Conservation (phyloP, 1,140 invertebrate species). For the Caenorhabditis tropicalis region DNA sequence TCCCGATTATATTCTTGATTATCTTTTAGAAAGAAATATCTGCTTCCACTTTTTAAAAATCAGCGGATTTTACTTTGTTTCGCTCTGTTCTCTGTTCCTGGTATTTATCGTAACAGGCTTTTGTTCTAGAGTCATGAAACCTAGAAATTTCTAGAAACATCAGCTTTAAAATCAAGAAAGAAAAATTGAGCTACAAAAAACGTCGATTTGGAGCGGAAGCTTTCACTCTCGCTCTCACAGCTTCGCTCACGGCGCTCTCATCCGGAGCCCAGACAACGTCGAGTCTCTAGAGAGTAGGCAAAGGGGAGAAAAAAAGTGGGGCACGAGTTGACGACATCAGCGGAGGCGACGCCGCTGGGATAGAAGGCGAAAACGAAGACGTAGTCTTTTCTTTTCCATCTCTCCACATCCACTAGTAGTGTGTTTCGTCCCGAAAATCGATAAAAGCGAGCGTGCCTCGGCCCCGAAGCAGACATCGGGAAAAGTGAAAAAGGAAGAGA, state of each 20-base stretch:
- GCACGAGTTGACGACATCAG: not conserved
- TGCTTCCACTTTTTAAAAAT: too few species aligned
- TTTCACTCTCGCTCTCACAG: not conserved
- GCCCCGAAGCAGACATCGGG: conserved; percentile 1
- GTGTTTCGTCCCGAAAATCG: conserved; percentile 21
- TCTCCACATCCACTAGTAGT: not conserved
- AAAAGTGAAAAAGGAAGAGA: not conserved
- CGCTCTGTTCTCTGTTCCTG: too few species aligned
- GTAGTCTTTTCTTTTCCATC: conserved; percentile 12
- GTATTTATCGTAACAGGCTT: too few species aligned
- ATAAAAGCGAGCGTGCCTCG: not conserved
- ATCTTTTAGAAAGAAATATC: too few species aligned
- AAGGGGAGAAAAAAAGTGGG: not conserved
- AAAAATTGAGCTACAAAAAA: not conserved
- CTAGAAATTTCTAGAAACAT: too few species aligned
- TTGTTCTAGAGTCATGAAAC: too few species aligned
- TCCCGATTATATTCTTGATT: too few species aligned
- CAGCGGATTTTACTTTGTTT: too few species aligned
- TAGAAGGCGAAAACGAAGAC: not conserved
- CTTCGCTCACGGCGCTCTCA: not conserved
- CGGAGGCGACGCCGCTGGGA: not conserved
- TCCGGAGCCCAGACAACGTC: not conserved
- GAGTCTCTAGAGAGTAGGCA: not conserved
- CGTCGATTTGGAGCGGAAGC: not conserved
- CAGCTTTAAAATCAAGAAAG: too few species aligned